These are phyloP conservation scores for Ernsta delagoae DNA, from an alignment of 2,888 invertebrate species.

Conservation along the genomic window DNA sequence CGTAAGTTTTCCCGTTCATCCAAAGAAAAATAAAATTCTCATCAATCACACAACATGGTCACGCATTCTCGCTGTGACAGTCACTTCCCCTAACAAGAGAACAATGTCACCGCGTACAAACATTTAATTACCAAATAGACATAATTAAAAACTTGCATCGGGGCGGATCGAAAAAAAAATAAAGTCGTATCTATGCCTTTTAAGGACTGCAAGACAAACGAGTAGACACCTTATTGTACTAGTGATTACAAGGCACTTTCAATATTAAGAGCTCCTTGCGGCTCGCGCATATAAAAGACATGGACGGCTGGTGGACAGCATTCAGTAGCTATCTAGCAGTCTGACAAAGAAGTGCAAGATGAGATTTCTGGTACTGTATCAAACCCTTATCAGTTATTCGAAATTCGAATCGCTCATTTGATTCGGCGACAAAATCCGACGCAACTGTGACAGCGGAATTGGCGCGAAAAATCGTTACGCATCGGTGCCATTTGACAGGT, in stretches of 20 bases:
- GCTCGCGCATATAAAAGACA: constrained; percentile 71
- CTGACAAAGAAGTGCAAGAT: constrained; percentile 80
- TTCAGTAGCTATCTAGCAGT: constrained; percentile 83
- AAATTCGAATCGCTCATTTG: background rate
- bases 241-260: constrained; percentile 64
- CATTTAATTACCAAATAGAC: constrained; percentile 27
- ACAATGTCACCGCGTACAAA: constrained; percentile 3
- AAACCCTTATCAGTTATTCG: constrained; percentile 43
- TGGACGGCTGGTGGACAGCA: constrained; percentile 54
- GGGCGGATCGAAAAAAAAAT: constrained; percentile 28
- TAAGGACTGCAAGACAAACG: constrained; percentile 41
- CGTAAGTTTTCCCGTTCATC: too few relatives aligned
- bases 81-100: background rate
- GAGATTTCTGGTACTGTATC: constrained; percentile 79
- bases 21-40: too few relatives aligned
- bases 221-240: constrained; percentile 42
- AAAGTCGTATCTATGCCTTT: constrained; percentile 32
- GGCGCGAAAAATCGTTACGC: constrained; percentile 19
- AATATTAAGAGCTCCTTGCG: constrained; percentile 54
- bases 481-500: constrained; percentile 19
- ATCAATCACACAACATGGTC: constrained; percentile 4
- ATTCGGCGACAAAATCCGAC: constrained; percentile 25
- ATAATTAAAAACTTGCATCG: constrained; percentile 33
- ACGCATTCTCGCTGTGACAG: constrained; percentile 18
- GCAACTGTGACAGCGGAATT: constrained; percentile 10